Evolutionary conservation across 2,888 invertebrate genomes (phyloP), one percentile per base, ranked within the genome.

Genomic region (Andrena bucephala): DNA sequence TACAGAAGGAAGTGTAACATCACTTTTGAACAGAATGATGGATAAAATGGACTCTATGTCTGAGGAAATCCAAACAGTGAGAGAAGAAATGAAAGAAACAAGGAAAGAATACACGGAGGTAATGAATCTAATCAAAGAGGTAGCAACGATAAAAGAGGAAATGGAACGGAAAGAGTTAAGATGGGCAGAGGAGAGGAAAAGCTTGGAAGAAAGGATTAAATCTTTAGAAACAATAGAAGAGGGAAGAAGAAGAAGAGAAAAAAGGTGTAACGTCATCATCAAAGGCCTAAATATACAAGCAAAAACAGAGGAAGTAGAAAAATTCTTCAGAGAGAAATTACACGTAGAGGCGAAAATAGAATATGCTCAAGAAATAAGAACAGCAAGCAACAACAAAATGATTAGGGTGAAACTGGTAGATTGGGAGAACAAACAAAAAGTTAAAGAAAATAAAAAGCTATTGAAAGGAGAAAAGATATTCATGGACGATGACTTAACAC

Each of bases 21-120:
- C n/a, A 52, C 6, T 52, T 6, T 52, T 52, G 2, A 6, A 2
- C n/a, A 52, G 52, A 52, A 52, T 52, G 52, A 52, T 52, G 52
- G 20, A 52, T 7, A 52, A 52, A 20, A 52, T 52, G n/a, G 52
- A 52, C 7, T 50, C 50, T n/a, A 52, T 52, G 52, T 6, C 52
- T 2, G 52, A 52, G 7, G 52, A 52, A 52, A 52, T 52, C 2
- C 52, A 52, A 52, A 52, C 52, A 52, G 20, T 52, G 20, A 52
- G n/a, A 52, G 52, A 52, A 20, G 52, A 52, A 52, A 52, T 52
- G 52, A 20, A 52, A 2, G 52, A 52, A 52, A 52, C 52, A 52
- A 52, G 52, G 52, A 52, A 20, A 1, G 7, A 52, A 20, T 52
- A 52, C 52, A 20, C 7, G 20, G n/a, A 52, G 7, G 7, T 52